Evolutionary conservation across 1,140 invertebrate genomes (phyloP).

Genomic region (Drosophila bocki): DNA sequence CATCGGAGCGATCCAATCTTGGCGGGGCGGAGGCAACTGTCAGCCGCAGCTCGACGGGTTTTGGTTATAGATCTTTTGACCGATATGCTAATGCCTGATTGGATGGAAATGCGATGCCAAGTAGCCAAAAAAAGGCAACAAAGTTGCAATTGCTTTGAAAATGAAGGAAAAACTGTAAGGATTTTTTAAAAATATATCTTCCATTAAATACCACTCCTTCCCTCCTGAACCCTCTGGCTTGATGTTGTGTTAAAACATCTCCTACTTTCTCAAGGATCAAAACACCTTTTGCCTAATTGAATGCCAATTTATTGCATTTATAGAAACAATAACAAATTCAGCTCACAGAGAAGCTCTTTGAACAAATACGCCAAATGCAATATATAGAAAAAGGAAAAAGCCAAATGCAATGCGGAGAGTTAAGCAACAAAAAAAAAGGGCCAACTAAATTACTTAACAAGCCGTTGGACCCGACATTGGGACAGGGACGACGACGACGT

Average conservation of each 20-base stretch:
- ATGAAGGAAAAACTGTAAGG: neutral
- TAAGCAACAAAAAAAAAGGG: slow-evolving; percentile 44
- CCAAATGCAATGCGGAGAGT: neutral
- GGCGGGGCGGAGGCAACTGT: slow-evolving; percentile 28
- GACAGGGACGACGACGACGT: slow-evolving; percentile 24
- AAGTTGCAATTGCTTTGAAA: slow-evolving; percentile 2
- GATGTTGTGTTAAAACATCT: neutral
- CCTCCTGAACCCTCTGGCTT: neutral
- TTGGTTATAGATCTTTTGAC: slow-evolving; percentile 47
- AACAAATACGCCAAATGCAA: slow-evolving; percentile 58
- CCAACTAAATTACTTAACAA: slow-evolving; percentile 83
- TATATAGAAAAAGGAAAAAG: slow-evolving; percentile 21
- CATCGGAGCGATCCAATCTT: slow-evolving; percentile 13
- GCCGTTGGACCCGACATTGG: slow-evolving; percentile 37
- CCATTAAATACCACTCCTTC: neutral
- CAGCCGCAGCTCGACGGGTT: slow-evolving; percentile 14
- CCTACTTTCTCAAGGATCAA: slow-evolving; percentile 9
- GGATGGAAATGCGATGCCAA: slow-evolving; percentile 30
- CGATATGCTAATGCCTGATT: slow-evolving; percentile 50
- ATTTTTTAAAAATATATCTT: neutral
- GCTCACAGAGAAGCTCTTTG: slow-evolving; percentile 30
- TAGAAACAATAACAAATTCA: slow-evolving; percentile 61
- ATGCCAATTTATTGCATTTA: slow-evolving; percentile 63
- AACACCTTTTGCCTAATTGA: slow-evolving; percentile 70
- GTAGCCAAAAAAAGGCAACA: slow-evolving; percentile 25